Evolutionary conservation across 2,113 vertebrate genomes (phyloP).

Genomic region (Coptodon bakossiorum): DNA sequence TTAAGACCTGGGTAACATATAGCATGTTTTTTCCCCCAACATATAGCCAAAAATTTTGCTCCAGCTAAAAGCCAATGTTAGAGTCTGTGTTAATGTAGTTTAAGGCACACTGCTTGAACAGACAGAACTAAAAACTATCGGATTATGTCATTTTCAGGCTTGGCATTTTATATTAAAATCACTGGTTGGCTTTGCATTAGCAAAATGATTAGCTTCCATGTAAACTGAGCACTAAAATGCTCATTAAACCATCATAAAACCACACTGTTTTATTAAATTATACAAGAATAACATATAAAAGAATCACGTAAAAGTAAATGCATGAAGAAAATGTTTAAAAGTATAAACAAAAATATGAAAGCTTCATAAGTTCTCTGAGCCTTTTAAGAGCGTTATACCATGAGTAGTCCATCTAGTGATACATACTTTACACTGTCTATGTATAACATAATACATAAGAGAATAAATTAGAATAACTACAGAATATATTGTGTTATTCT

Average conservation of each 20-base stretch:
- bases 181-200: neutral
- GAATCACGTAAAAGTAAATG: neutral
- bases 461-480: neutral
- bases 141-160: neutral
- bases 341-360: neutral
- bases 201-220: neutral
- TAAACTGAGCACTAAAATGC: neutral
- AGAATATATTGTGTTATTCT: neutral
- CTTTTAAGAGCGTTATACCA: neutral
- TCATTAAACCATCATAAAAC: neutral
- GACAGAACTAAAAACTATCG: neutral
- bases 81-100: neutral
- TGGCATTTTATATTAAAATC: neutral
- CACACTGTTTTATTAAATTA: neutral
- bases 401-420: neutral
- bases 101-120: neutral
- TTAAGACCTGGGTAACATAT: neutral
- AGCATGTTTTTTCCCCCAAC: accelerated
- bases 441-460: neutral
- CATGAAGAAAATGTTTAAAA: neutral
- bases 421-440: accelerated
- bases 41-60: accelerated
- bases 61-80: neutral
- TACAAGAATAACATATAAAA: neutral
- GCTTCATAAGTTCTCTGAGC: neutral